These are phyloP conservation scores for Ophioderma brevispina DNA, from an alignment of 35 echinoderm and acorn worm species.

Conservation along the genomic window DNA sequence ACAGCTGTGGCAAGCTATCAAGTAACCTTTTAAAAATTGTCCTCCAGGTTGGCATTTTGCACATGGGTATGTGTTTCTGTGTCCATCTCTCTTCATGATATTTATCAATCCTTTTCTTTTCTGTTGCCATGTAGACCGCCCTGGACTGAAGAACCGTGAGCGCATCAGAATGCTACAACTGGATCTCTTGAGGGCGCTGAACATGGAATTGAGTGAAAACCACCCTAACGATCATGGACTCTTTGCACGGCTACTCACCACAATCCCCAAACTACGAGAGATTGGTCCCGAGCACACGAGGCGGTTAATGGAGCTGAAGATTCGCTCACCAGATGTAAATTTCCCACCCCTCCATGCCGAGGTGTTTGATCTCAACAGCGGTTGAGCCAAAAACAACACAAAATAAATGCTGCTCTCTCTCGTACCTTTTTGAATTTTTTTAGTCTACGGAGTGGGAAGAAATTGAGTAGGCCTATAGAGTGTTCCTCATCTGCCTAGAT, in stretches of 20 bases:
- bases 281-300: constrained; percentile 96
- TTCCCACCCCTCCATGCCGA: constrained; percentile 93
- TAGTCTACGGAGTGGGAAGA: no score
- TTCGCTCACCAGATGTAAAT: constrained; percentile 70
- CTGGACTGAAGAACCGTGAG: constrained; percentile 83
- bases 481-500: no score
- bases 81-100: no score
- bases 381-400: constrained; percentile 7
- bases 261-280: constrained; percentile 92
- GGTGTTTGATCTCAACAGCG: constrained; percentile 81
- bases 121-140: constrained; percentile 66
- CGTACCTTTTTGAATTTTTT: no score
- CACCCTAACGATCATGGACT: constrained; percentile 85
- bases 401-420: no score
- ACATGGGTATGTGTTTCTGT: no score
- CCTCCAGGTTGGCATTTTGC: no score
- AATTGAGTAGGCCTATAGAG: no score
- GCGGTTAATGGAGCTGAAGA: constrained; percentile 93
- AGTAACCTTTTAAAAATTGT: no score
- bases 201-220: constrained; percentile 71
- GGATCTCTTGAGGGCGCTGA: constrained; percentile 80
- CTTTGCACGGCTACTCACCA: constrained; percentile 94
- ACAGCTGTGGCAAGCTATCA: no score
- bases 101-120: background rate
- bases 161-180: constrained; percentile 74